Conservation (phyloP, 2,888 invertebrate genomes). For the Hirtodrosophila confusa region DNA sequence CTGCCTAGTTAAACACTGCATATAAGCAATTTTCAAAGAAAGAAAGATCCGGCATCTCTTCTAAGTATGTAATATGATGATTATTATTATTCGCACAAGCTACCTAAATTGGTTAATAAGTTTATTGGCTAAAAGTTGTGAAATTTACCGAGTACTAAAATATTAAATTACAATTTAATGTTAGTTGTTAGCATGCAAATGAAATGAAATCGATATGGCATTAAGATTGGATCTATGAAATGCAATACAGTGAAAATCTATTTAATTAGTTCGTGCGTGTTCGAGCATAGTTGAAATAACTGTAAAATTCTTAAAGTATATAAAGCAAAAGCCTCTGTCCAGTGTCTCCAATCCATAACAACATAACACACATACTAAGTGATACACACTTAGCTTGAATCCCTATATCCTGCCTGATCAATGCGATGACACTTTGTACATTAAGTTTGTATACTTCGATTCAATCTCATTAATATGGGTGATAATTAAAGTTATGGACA, state of each 20-base stretch:
- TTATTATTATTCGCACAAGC: slow-evolving; percentile 65
- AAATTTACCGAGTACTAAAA: slow-evolving; percentile 43
- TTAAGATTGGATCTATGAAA: slow-evolving; percentile 33
- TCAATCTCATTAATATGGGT: slow-evolving; percentile 35
- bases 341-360: slow-evolving; percentile 50
- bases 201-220: slow-evolving; percentile 22
- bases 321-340: slow-evolving; percentile 29
- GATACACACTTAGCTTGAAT: neutral
- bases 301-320: slow-evolving; percentile 19
- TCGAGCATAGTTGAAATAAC: slow-evolving; percentile 10
- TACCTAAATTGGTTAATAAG: slow-evolving; percentile 71
- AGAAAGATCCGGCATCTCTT: slow-evolving; percentile 26
- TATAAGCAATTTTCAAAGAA: slow-evolving; percentile 16
- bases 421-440: slow-evolving; percentile 27
- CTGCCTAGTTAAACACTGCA: slow-evolving; percentile 27
- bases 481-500: slow-evolving; percentile 16
- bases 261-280: slow-evolving; percentile 40
- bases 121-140: slow-evolving; percentile 71
- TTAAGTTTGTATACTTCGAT: slow-evolving; percentile 43
- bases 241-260: slow-evolving; percentile 36
- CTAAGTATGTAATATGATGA: slow-evolving; percentile 45
- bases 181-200: slow-evolving; percentile 68
- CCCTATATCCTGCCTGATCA: slow-evolving; percentile 15
- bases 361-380: slow-evolving; percentile 19
- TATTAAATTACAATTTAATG: slow-evolving; percentile 67